Evolutionary conservation across 2,888 invertebrate species (phyloP), one percentile per base, ranked within the genome.

Genomic region (Aelia acuminata): DNA sequence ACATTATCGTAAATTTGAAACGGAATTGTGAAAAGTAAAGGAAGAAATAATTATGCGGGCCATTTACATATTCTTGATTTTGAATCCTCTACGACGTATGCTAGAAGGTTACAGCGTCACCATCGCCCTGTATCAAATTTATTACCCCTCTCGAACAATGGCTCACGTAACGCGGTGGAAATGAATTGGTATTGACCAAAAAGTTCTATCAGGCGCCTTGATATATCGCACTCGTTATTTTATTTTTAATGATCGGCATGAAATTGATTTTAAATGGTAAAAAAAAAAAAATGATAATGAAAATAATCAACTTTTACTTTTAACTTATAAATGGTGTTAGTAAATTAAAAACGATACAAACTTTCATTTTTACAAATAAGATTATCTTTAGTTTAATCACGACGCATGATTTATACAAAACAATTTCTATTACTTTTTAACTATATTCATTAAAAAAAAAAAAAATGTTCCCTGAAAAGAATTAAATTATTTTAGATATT

Each of bases 61-160:
- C 43, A 43, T 80, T 80, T 80, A 22, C 80, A 80, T 80, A 80
- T n/a, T 80, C 43, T 80, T 80, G 80, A 43, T 47, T 80, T 80
- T 80, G 43, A 70, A 80, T 43, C 80, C n/a, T 1, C 22, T 35
- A 39, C 39, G 39, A 75, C 1, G 39, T 80, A 80, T 43, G 39
- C 43, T n/a, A n/a, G 43, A 43, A n/a, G 80, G 11, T 13, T 80
- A 80, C 39, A 43, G 1, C 43, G 22, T 22, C 80, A 43, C 15
- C 43, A 50, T 87, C 43, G n/a, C n/a, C 47, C 26, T 10, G 22
- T 39, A 20, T 87, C 87, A 70, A 43, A 75, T 80, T 75, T 80
- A 48, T 70, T 26, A 26, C 63, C 18, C 48, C n/a, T 20, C 57
- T n/a, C 11, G 22, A 43, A 85, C 85, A 85, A 85, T 39, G 43